Evolutionary conservation across 2,797 vertebrate species (phyloP), one percentile per base, ranked within the genome.

Genomic region (Tenualosa ilisha): DNA sequence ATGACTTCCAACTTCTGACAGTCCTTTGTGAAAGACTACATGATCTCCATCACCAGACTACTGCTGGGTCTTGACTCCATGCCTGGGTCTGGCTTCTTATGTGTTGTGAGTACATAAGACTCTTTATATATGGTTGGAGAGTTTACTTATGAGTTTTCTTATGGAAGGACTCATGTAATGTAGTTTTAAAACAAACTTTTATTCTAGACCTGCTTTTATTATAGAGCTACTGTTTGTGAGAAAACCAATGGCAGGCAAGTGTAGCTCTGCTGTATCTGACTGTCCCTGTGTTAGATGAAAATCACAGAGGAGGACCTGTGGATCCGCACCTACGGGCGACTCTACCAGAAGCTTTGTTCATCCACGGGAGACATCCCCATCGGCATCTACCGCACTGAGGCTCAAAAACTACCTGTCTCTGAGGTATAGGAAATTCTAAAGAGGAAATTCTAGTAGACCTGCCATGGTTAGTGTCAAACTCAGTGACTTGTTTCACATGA

Each of bases 11-110:
- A 83, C n/a, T 59, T 85, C 72, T 82, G 24, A 59, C 91, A 97
- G 96, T 97, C 96, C 1, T 97, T 96, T 91, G 96, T 97, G 90
- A 97, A 97, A 90, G 96, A 97, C 94, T 97, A 96, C 95, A 96
- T 97, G 96, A 96, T 97, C 92, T 96, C 96, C 91, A 97, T 97
- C 89, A 93, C 95, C 84, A 95, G 96, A 85, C 94, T 96, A 56
- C 91, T 97, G 84, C 93, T 97, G 83, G 96, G 96, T 83, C 93
- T 97, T 56, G 96, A 97, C 92, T 96, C 96, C 85, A 97, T 96
- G 94, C 96, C 96, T 0, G 96, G 96, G 84, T 97, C 96, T 5
- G 96, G 96, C 53, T 97, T 96, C 90, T 94, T 97, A 82, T 97
- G 96, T 87, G 96, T 96, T 46, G 96, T 97, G 87, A 96, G 96